A percentile compares a stretch with the other conserved stretches of the same genome.
Conservation (phyloP, 2,797 vertebrate genomes). For the Acipenser ruthenus region DNA sequence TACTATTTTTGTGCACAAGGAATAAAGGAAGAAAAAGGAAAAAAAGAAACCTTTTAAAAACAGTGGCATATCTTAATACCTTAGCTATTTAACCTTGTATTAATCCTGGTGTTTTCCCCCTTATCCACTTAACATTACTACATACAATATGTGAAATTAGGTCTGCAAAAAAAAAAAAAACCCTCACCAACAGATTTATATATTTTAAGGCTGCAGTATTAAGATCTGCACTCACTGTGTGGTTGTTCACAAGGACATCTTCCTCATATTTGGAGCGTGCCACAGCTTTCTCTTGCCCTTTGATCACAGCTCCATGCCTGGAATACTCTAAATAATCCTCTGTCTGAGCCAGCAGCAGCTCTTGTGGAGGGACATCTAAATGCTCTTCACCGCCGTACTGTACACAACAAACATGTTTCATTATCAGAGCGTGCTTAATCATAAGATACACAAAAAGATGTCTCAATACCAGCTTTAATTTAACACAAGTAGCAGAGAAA, state of each 20-base stretch:
- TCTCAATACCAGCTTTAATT: too few relatives aligned
- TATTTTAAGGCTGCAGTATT: neutral
- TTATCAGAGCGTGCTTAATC: too few relatives aligned
- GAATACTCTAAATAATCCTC: constrained; percentile 97
- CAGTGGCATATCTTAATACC: too few relatives aligned
- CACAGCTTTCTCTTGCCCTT: constrained; percentile 89
- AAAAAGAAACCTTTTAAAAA: too few relatives aligned
- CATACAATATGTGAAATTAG: neutral
- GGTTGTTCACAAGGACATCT: constrained; percentile 88
- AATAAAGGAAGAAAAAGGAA: too few relatives aligned
- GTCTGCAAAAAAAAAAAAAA: neutral
- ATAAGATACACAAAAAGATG: too few relatives aligned
- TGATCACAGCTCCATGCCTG: constrained; percentile 88
- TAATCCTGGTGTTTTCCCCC: too few relatives aligned
- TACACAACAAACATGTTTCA: constrained; percentile 13
- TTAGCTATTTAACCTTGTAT: too few relatives aligned
- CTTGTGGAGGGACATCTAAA: constrained; percentile 78
- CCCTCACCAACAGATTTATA: neutral
- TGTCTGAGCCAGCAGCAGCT: constrained; percentile 87
- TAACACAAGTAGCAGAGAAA: too few relatives aligned
- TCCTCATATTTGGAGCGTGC: constrained; percentile 94
- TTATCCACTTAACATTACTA: neutral
- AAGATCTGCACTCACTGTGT: constrained; percentile 59
- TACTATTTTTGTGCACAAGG: too few relatives aligned
- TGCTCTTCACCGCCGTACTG: constrained; percentile 95